Percentiles rank a stretch among this genome's conserved stretches.
Conservation (phyloP, 2,113 vertebrate genomes). For the Anhinga rufa region DNA sequence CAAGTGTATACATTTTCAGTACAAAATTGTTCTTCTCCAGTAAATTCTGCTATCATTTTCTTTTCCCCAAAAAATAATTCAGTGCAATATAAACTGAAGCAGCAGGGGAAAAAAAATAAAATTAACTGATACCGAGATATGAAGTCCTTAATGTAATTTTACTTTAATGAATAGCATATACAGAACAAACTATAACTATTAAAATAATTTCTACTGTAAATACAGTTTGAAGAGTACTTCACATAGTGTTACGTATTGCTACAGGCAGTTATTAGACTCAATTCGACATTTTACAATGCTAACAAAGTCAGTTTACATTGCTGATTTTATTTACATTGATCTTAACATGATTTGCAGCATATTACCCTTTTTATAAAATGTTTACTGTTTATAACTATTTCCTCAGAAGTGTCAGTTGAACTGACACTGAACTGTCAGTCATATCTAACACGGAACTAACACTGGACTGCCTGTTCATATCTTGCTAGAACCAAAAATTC, state of each 20-base stretch:
- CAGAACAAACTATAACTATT: not conserved
- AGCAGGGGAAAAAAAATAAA: not conserved
- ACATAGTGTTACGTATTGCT: not conserved
- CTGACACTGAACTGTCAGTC: not conserved
- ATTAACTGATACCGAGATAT: not conserved
- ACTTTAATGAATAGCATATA: not conserved
- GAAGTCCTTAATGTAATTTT: not conserved
- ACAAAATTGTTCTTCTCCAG: not conserved
- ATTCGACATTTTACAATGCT: not conserved
- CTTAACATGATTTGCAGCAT: not conserved
- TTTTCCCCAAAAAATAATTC: not conserved
- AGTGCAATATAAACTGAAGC: not conserved
- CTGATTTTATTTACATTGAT: not conserved
- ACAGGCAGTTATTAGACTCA: not conserved
- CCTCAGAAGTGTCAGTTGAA: no score
- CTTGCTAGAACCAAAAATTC: not conserved
- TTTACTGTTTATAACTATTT: not conserved
- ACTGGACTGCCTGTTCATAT: no score
- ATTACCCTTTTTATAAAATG: not conserved
- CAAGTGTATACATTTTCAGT: not conserved
- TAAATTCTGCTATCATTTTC: not conserved
- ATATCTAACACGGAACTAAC: no score
- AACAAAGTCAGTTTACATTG: not conserved
- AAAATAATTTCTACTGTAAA: not conserved
- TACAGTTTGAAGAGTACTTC: not conserved